Base-by-base conservation (phyloP, 1,140 invertebrate species). In the Dendroctonus ponderosae region DNA sequence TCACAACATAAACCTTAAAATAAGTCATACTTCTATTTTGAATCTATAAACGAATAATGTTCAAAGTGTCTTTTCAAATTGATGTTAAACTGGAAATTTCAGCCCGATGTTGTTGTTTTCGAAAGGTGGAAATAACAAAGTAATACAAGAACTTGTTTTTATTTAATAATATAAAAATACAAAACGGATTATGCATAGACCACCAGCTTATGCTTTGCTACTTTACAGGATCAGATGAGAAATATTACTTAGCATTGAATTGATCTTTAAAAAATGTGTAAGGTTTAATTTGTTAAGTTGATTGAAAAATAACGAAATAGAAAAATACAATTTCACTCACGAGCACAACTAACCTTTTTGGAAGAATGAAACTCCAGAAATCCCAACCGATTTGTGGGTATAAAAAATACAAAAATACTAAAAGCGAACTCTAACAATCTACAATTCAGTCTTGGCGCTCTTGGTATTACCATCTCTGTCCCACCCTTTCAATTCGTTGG, bases 401-500 rank as follows among this genome's bases (percentile, higher is more conserved):
- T 49, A 50, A 46, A 56, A 65, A 65, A 57, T 46, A 40, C 40
- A 57, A 46, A 57, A 46, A 57, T 52, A 14, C 49, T 52, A 42
- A 63, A 66, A 51, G 46, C 43, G 39, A 26, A 52, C 57, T 52
- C 43, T 50, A 59, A 67, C 7, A 46, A 57, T 50, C 49, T 86
- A 87, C 69, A 87, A 73, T 76, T 96, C 93, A 70, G 87, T 86
- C 80, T 89, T 92, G 41, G 73, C 74, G 52, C 78, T 63, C 54
- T 68, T 68, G 37, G 86, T 81, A 68, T 94, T 94, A 68, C 97
- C 97, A 74, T 88, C 90, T 66, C 94, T 87, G 80, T 94, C 92
- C 78, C 84, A 99, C 57, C 89, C 89, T 70, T 91, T 93, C 65
- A 99, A 85, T 75, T 94, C 93, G 60, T 89, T 83, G 39, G 93